A percentile compares a stretch with the other conserved stretches of the same genome.
Evolutionary conservation across 23 tunicate species (phyloP).

Genomic region (Trididemnum clinides): DNA sequence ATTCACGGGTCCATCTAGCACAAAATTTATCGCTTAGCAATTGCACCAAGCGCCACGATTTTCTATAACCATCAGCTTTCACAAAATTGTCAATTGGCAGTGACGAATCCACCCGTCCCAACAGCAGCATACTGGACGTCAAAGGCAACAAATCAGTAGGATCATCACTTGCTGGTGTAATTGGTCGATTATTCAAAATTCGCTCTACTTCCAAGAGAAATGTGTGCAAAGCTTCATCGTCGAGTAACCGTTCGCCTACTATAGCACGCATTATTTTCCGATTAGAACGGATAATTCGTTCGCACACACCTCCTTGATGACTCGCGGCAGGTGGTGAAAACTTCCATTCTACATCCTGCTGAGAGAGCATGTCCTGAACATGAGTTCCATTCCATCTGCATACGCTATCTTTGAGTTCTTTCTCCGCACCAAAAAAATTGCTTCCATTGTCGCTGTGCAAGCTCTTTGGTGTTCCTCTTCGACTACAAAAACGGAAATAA

Average conservation of each 20-base stretch:
- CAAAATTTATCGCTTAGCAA: conserved; percentile 12
- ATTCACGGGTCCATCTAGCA: conserved; percentile 13
- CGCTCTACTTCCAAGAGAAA: not conserved
- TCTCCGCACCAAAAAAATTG: conserved; percentile 37
- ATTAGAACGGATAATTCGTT: conserved; percentile 28
- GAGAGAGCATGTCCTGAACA: not conserved
- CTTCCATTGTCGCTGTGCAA: conserved; percentile 11
- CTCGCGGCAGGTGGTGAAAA: conserved; percentile 1
- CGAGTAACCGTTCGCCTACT: not conserved
- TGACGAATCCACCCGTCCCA: conserved; percentile 4
- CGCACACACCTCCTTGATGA: conserved; percentile 29
- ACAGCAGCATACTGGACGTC: conserved; percentile 25
- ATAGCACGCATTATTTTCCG: conserved; percentile 23
- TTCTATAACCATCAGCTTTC: conserved; percentile 33
- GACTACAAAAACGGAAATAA: conserved; percentile 16
- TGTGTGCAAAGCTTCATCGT: not conserved
- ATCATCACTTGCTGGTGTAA: conserved; percentile 14
- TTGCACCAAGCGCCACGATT: conserved; percentile 14
- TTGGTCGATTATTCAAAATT: conserved; percentile 2
- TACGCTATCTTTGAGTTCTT: conserved; percentile 21
- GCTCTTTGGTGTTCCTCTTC: conserved; percentile 10
- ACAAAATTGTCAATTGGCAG: conserved; percentile 26
- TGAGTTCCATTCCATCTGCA: conserved; percentile 1
- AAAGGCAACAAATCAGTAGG: conserved; percentile 16
- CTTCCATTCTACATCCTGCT: conserved; percentile 7